Evolutionary conservation across 1,140 invertebrate species (phyloP), one percentile per base, ranked within the genome.

Genomic region (Coptotermes formosanus): DNA sequence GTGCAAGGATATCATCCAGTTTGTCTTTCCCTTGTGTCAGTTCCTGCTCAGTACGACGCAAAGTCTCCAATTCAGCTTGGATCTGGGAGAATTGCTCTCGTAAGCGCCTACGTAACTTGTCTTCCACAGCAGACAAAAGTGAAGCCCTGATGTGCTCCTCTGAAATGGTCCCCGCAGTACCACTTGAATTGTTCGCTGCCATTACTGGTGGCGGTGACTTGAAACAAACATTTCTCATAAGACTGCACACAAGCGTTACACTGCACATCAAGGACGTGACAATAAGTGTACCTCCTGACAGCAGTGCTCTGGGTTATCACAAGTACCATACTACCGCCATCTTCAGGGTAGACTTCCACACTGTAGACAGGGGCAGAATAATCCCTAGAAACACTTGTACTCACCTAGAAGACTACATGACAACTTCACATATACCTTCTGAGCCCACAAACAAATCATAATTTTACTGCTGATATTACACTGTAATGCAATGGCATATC

Each of bases 81-180:
- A 96, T 94, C 90, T 98, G 97, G 87, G 95, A 96, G 88, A 96
- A 96, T 89, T 97, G 95, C 90, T 99, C 98, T 87, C 96, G 95
- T 82, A 99, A 92, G 87, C 96, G 93, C 86, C 97, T 93, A 88
- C 95, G 94, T 85, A 99, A 89, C 92, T 98, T 99, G 90, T 99
- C 98, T 91, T 98, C 97, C 1, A 99, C 97, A 30, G 98, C 98
- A 83, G 97, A 98, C 4, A 99, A 91, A 19, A 99, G 91, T 44
- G 98, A 99, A 81, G 96, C 97, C 89, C 97, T 95, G 83, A 99
- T 97, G 90, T 99, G 98, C 90, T 98, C 97, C 89, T 99, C 97
- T 81, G 97, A 97, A 82, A 99, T 98, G 25, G 97, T 98, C 25
- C 96, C 96, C 52, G 92, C 91, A 48, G 89, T 89, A 84, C 92